Base-by-base conservation (phyloP, 2,113 vertebrate genomes). In the Myotis yumanensis region DNA sequence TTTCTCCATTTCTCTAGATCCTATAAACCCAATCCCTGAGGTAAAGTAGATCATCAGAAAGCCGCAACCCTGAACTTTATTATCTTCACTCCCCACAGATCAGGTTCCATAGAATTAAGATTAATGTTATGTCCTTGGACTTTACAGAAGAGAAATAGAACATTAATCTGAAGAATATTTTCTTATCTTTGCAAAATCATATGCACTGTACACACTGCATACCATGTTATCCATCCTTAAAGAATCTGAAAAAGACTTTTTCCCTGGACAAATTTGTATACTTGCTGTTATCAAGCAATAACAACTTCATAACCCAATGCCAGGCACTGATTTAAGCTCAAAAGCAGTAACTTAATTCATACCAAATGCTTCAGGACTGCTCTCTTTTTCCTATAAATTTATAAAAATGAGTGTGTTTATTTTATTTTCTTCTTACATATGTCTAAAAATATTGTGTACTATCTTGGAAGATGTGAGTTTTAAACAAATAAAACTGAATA, bases 41-140 rank as follows among this genome's bases (percentile, higher is more conserved):
- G 96, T 80, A 76, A 95, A 92, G 95, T 92, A 94, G 90, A 51
- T 92, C 77, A 82, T 90, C 81, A 82, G 90, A 90, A 90, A 92
- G 72, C 76, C 62, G 62, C 62, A 86, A 73, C 86, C 91, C 66
- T 94, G 51, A 83, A 94, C 32, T 90, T 14, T 30, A 64, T 92
- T 93, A 96, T 93, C 57, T 66, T 62, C 69, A 73, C 37, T 92
- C 89, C 90, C 73, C 15, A 43, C 20, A 64, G 85, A 90, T 48
- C 73, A 76, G 23, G 68, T 95, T 62, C 92, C 90, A 82, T 20
- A 88, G 85, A 85, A 85, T 95, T 77, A 88, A 96, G 94, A 95
- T 93, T 69, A 90, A 97, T 83, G 69, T 17, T 51, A 71, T 51
- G 30, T 46, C 59, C 30, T 92, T 77, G 82, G 86, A 83, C 80